Percentiles rank a stretch among this genome's conserved stretches.
Conservation (phyloP, 2,888 invertebrate genomes). For the Patella ulyssiponensis region DNA sequence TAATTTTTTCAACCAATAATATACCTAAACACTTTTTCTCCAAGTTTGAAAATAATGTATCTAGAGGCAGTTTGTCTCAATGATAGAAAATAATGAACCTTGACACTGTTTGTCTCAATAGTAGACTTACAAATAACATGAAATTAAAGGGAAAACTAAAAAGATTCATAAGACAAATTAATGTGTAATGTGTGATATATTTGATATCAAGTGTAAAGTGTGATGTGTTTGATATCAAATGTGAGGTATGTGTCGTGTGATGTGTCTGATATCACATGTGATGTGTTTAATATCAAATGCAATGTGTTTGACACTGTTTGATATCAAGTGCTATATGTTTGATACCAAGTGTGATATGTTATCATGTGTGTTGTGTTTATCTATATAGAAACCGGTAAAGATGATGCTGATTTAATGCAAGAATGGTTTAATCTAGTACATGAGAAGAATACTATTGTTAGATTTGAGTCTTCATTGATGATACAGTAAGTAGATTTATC, state of each 20-base stretch:
- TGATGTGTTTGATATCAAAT: slow-evolving; percentile 43
- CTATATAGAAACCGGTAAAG: slow-evolving; percentile 48
- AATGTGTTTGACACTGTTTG: not conserved
- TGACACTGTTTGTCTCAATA: too few relatives aligned
- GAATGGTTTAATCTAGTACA: slow-evolving; percentile 84
- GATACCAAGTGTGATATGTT: not conserved
- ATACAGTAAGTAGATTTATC: slow-evolving; percentile 75
- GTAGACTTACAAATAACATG: too few relatives aligned
- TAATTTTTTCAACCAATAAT: too few relatives aligned
- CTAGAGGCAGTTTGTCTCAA: too few relatives aligned
- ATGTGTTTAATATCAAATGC: not conserved
- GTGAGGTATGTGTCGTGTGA: not conserved
- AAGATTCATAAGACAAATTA: too few relatives aligned
- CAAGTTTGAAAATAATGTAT: too few relatives aligned
- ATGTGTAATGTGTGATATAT: too few relatives aligned
- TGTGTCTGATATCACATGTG: too few relatives aligned
- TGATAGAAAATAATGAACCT: too few relatives aligned
- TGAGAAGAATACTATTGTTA: slow-evolving; percentile 80
- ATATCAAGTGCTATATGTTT: not conserved
- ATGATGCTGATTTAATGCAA: slow-evolving; percentile 79
- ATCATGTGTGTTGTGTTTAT: not conserved
- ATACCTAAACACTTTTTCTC: too few relatives aligned
- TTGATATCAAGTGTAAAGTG: too few relatives aligned
- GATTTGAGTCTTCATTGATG: slow-evolving; percentile 84
- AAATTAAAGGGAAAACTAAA: too few relatives aligned